Base-by-base conservation (phyloP, 1,140 invertebrate species). In the Mercenaria mercenaria region DNA sequence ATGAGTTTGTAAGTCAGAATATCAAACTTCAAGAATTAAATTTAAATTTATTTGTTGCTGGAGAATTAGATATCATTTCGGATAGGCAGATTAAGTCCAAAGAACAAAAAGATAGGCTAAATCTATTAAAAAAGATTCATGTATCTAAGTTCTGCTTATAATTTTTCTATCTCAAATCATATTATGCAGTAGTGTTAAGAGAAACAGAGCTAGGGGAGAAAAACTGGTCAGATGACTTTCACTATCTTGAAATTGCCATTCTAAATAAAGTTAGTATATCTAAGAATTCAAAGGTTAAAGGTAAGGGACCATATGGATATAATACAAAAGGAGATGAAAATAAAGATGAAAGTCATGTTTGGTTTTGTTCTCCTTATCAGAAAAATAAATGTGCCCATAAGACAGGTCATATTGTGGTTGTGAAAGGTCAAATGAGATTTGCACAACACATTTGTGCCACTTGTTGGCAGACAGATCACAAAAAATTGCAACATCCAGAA, bases 21-120 rank as follows among this genome's bases (percentile, higher is more conserved):
- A 20, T 56, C 10, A 23, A 15, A 11, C 20, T 56, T n/a, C 11
- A 56, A 20, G 3, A 56, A 4, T n/a, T 56, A 23, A 20, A 56
- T 15, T 15, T 56, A 56, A 34, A 59, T 37, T 43, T 82, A 26
- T 82, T 82, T 82, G 37, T 64, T 23, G 79, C 79, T 37, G 15
- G 32, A 72, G 67, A 72, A 34, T 29, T 72, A n/a, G 67, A 72
- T 8, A 72, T 72, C 18, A 72, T 72, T 34, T 72, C 26, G 6
- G 56, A 23, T 23, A 4, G 3, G 23, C 20, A 3, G 3, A n/a
- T 47, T 47, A 15, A 47, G 6, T 8, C 2, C 4, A 11, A 6
- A 15, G 23, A 56, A 4, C 52, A 4, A 4, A 4, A 11, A n/a
- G 23, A 3, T 20, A 56, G 23, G 20, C 6, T 23, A 3, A 20